Conservation (phyloP, 2,797 vertebrate species). For the Betta splendens region DNA sequence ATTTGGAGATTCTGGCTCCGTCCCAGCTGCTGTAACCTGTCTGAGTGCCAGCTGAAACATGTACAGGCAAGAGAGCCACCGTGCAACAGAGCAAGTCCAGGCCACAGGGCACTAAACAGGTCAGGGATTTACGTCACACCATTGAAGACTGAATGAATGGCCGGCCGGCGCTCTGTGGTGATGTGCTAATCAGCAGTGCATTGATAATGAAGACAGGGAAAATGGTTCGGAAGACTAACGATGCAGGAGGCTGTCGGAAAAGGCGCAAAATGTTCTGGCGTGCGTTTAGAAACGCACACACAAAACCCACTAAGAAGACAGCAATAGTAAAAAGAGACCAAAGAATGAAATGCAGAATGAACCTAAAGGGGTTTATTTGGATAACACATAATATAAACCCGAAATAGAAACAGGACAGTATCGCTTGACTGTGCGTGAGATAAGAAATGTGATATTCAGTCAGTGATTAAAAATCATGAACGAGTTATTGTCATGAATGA, state of each 20-base stretch:
- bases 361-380: not conserved
- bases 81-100: slow-evolving; percentile 56
- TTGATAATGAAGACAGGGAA: slow-evolving; percentile 55
- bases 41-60: slow-evolving; percentile 35
- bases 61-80: slow-evolving; percentile 44
- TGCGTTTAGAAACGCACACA: slow-evolving; percentile 4
- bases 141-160: slow-evolving; percentile 70
- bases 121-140: slow-evolving; percentile 72
- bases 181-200: slow-evolving; percentile 62
- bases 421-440: not conserved
- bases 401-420: too few relatives aligned
- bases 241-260: slow-evolving; percentile 17
- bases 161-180: slow-evolving; percentile 45
- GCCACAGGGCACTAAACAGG: slow-evolving; percentile 42
- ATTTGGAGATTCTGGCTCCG: slow-evolving; percentile 20
- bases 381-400: not conserved
- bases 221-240: slow-evolving; percentile 32
- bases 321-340: not conserved
- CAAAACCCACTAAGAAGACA: not conserved
- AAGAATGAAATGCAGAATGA: not conserved
- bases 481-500: not conserved
- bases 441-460: not conserved
- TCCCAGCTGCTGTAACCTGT: slow-evolving; percentile 39
- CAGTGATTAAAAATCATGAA: too few relatives aligned
- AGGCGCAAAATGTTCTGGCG: slow-evolving; percentile 47